phyloP scores from a whole-genome alignment of 2,797 vertebrate species.

The Sebastes matsubarae region DNA sequence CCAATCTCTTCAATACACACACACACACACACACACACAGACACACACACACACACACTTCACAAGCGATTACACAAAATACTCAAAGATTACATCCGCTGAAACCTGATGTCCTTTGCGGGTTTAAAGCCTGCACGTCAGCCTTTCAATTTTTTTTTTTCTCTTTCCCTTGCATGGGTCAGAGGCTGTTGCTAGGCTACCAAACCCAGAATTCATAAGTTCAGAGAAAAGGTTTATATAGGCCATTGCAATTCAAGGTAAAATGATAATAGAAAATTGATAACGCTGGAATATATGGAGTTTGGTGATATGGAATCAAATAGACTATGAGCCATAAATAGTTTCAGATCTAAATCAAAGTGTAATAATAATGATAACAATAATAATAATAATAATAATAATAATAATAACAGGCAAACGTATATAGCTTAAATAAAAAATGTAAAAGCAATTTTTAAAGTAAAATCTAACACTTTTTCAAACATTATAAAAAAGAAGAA shows the following conservation, averaged over 20 bases:
- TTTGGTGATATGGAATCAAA: constrained; percentile 37
- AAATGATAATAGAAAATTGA: constrained; percentile 68
- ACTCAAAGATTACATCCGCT: constrained; percentile 75
- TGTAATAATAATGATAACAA: not conserved
- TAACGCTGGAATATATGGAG: constrained; percentile 55
- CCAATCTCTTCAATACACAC: constrained; percentile 22
- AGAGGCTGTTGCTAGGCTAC: constrained; percentile 88
- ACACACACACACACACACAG: not conserved
- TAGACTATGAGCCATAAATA: constrained; percentile 22
- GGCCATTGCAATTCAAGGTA: constrained; percentile 78
- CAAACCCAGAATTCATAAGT: constrained; percentile 82
- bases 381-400: not conserved
- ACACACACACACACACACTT: constrained; percentile 33
- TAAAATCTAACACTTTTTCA: not conserved
- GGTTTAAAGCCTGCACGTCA: constrained; percentile 75
- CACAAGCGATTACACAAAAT: constrained; percentile 72
- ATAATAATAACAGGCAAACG: not conserved
- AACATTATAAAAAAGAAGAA: not conserved
- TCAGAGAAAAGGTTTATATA: constrained; percentile 79
- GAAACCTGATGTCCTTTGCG: constrained; percentile 71
- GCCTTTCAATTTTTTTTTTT: constrained; percentile 65
- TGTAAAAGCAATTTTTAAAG: not conserved
- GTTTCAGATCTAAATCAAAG: constrained; percentile 24
- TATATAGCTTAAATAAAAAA: not conserved
- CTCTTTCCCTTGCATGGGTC: constrained; percentile 80